phyloP scores from a whole-genome alignment of 2,113 vertebrate genomes.

The Pangasianodon hypophthalmus region DNA sequence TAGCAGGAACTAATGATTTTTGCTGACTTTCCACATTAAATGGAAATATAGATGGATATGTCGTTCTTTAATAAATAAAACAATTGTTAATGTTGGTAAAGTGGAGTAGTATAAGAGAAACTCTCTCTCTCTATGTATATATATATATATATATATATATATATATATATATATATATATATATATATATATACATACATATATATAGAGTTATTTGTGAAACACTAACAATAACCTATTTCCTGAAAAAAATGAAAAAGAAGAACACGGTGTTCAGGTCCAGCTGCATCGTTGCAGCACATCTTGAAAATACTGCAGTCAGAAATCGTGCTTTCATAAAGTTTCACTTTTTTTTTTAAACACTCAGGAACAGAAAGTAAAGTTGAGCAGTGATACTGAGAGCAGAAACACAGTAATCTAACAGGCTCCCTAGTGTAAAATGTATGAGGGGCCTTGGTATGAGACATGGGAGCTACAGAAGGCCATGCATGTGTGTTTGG shows the following conservation, averaged over 20 bases:
- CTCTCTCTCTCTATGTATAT: too few relatives aligned
- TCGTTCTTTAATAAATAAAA: too few relatives aligned
- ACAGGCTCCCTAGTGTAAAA: conserved; percentile 30
- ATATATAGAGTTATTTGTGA: neutral
- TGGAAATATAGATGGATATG: neutral
- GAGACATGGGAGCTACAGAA: neutral
- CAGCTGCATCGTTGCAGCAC: conserved; percentile 11
- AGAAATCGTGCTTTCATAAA: neutral
- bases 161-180: too few relatives aligned
- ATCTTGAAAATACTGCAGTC: conserved; percentile 13
- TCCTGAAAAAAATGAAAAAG: neutral
- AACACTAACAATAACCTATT: conserved; percentile 5
- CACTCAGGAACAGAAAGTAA: conserved; percentile 32
- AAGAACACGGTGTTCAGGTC: neutral
- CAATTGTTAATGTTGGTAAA: too few relatives aligned
- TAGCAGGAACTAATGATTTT: neutral
- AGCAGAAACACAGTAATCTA: conserved; percentile 18
- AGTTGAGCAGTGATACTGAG: conserved; percentile 29
- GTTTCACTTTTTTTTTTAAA: neutral
- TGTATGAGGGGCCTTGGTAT: neutral
- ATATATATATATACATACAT: too few relatives aligned
- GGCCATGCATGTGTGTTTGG: neutral
- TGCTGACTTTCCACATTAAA: neutral
- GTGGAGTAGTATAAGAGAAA: too few relatives aligned
- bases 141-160: too few relatives aligned